A percentile compares a stretch with the other conserved stretches of the same genome.
phyloP scores from a whole-genome alignment of 2,888 invertebrate species.

The Alloscopus bannaensis region DNA sequence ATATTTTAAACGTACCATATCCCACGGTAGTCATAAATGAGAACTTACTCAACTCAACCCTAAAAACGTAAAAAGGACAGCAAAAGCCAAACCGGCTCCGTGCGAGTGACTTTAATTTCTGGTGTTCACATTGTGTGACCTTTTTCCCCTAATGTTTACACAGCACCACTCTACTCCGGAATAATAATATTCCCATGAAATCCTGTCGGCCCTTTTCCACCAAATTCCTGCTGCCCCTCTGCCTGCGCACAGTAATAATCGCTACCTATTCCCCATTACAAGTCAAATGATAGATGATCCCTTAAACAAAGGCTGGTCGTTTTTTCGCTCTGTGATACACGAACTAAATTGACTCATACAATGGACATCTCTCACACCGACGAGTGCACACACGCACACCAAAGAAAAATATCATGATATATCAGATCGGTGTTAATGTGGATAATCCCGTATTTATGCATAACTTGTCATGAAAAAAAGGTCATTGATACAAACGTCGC shows the following conservation, averaged over 20 bases:
- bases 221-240: neutral
- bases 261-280: neutral
- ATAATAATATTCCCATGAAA: slow-evolving; percentile 11
- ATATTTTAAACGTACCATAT: slow-evolving; percentile 5
- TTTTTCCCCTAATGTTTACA: no score
- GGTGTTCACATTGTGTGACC: no score
- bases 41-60: neutral
- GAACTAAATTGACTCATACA: slow-evolving; percentile 49
- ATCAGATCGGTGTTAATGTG: slow-evolving; percentile 69
- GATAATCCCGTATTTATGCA: slow-evolving; percentile 64
- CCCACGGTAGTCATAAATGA: slow-evolving; percentile 9
- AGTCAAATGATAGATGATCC: slow-evolving; percentile 48
- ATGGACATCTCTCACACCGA: neutral
- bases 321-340: neutral
- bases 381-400: neutral
- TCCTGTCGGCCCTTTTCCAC: no score
- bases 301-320: slow-evolving; percentile 1
- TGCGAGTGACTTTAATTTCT: no score
- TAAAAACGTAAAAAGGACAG: slow-evolving; percentile 15
- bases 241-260: no score
- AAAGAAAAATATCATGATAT: neutral
- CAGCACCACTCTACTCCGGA: neutral
- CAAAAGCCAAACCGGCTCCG: no score
- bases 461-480: slow-evolving; percentile 43
- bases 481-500: slow-evolving; percentile 71